Percentiles rank a stretch among this genome's conserved stretches.
Evolutionary conservation across 2,797 vertebrate species (phyloP).

Genomic region (Sarcophilus harrisii): DNA sequence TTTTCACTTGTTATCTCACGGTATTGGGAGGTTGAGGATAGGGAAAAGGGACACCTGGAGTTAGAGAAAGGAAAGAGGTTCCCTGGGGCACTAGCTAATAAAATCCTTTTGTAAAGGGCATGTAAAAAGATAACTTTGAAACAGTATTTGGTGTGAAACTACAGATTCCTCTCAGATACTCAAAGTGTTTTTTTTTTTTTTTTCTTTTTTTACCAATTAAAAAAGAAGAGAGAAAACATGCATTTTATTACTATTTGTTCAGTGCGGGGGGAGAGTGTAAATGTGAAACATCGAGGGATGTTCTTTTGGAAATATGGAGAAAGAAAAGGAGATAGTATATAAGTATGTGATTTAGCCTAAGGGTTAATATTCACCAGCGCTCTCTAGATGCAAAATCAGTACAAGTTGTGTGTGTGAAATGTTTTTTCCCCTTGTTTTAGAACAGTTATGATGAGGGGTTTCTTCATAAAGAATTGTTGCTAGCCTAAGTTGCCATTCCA

Average conservation of each 20-base stretch:
- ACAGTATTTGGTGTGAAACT: constrained; percentile 6
- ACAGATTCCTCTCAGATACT: neutral
- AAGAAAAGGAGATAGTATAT: neutral
- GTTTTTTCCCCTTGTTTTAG: constrained; percentile 8
- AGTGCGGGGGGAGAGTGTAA: neutral
- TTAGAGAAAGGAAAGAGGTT: constrained; percentile 19
- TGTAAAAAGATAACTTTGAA: constrained; percentile 57
- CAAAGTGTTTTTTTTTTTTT: neutral
- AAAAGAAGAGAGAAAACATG: neutral
- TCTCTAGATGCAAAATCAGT: neutral
- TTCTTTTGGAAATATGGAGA: neutral
- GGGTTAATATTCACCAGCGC: neutral
- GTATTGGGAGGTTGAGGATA: neutral
- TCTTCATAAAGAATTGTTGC: constrained; percentile 31
- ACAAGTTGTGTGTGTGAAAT: neutral
- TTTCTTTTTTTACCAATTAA: neutral
- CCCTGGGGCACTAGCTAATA: neutral
- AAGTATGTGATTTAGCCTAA: neutral
- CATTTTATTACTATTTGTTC: neutral
- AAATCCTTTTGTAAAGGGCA: constrained; percentile 29
- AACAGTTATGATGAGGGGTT: neutral
- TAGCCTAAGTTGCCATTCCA: constrained; percentile 41
- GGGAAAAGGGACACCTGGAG: constrained; percentile 56
- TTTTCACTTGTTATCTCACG: neutral
- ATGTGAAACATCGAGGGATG: neutral